phyloP scores from a whole-genome alignment of 2,888 invertebrate species.

The Seira ritae region DNA sequence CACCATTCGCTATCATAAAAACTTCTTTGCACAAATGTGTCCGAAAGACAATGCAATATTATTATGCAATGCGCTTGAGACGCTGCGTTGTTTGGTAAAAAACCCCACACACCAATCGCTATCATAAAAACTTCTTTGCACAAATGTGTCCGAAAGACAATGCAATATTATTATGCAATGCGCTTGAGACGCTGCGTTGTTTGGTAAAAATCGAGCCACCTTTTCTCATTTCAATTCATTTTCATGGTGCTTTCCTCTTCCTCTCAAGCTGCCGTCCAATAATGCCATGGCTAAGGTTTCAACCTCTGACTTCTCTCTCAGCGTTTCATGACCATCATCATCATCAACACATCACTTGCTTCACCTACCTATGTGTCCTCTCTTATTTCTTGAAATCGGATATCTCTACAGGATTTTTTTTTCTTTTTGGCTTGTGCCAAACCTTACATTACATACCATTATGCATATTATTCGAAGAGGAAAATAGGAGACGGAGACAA shows the following conservation, averaged over 20 bases:
- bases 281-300: slow-evolving; percentile 11
- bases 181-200: too few species aligned
- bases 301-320: not conserved
- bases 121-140: too few species aligned
- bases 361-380: not conserved
- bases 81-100: not conserved
- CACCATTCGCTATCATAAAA: too few species aligned
- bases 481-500: too few species aligned
- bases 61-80: too few species aligned
- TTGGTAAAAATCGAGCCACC: not conserved
- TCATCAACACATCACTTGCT: not conserved
- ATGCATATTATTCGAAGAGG: not conserved
- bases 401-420: slow-evolving; percentile 23
- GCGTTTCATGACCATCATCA: not conserved
- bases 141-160: too few species aligned
- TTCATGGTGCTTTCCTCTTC: not conserved
- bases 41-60: too few species aligned
- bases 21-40: too few species aligned
- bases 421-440: slow-evolving; percentile 30
- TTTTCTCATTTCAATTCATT: not conserved
- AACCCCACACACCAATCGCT: too few species aligned
- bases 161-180: too few species aligned
- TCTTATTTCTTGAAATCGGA: slow-evolving; percentile 31
- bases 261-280: not conserved
- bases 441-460: slow-evolving; percentile 14